Conservation (phyloP, 2,888 invertebrate species). For the Apoderus coryli region DNA sequence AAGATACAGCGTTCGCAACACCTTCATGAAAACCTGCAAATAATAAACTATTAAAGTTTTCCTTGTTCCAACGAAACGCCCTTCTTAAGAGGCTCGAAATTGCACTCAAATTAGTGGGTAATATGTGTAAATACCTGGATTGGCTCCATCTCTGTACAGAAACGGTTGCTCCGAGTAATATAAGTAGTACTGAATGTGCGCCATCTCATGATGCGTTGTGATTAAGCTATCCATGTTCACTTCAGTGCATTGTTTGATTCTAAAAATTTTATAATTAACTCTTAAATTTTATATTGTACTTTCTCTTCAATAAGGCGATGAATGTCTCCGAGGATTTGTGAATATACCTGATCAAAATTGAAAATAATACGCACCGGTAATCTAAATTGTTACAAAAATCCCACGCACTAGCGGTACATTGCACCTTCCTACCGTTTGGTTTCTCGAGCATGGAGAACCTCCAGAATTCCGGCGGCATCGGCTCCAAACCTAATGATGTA, state of each 20-base stretch:
- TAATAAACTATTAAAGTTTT: too few relatives aligned
- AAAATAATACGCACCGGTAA: conserved; percentile 44
- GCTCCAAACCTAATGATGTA: conserved; percentile 62
- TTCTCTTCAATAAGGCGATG: too few relatives aligned
- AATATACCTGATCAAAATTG: too few relatives aligned
- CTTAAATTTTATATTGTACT: too few relatives aligned
- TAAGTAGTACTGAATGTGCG: conserved; percentile 67
- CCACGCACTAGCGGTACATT: conserved; percentile 70
- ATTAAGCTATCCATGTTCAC: conserved; percentile 63
- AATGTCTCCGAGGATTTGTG: too few relatives aligned
- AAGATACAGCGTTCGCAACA: conserved; percentile 61
- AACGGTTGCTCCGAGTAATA: conserved; percentile 63
- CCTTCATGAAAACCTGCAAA: conserved; percentile 71
- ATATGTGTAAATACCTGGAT: conserved; percentile 46
- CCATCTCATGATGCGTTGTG: conserved; percentile 72
- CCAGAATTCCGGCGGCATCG: conserved; percentile 77
- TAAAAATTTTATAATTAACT: too few relatives aligned
- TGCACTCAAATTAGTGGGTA: too few relatives aligned
- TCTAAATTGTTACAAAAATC: conserved; percentile 75
- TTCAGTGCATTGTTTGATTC: conserved; percentile 73
- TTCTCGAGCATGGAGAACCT: conserved; percentile 63
- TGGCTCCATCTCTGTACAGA: conserved; percentile 65
- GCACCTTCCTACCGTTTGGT: conserved; percentile 54
- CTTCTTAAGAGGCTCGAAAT: conserved; percentile 8
- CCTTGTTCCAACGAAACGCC: background rate